A percentile compares a stretch with the other conserved stretches of the same genome.
Evolutionary conservation across 2,113 vertebrate genomes (phyloP).

Genomic region (Picathartes gymnocephalus): DNA sequence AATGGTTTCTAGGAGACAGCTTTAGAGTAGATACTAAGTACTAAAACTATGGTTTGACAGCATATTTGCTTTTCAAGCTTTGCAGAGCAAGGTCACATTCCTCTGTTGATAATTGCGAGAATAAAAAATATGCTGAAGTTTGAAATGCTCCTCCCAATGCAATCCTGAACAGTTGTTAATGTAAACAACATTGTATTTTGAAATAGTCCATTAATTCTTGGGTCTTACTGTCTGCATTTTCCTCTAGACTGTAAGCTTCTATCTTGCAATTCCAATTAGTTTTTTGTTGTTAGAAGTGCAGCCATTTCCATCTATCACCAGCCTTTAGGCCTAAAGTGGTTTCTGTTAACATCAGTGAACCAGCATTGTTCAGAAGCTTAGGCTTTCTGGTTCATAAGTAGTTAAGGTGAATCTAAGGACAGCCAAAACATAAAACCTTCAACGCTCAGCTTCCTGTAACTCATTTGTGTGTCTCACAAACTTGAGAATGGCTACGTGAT

Average conservation of each 20-base stretch:
- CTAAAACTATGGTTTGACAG: background rate
- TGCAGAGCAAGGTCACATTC: background rate
- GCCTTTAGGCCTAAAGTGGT: background rate
- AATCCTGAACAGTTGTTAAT: background rate
- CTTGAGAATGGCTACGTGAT: background rate
- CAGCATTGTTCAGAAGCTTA: background rate
- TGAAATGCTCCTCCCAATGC: background rate
- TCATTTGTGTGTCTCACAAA: background rate
- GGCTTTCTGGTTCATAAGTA: background rate
- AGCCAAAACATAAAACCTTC: background rate
- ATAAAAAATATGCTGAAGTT: background rate
- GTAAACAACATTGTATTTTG: background rate
- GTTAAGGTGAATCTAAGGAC: background rate
- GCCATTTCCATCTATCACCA: background rate
- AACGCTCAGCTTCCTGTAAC: background rate
- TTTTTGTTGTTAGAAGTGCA: background rate
- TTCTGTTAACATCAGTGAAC: background rate
- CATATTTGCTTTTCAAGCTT: background rate
- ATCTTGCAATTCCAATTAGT: background rate
- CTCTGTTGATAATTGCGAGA: background rate
- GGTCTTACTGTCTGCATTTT: background rate
- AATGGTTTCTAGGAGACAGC: background rate
- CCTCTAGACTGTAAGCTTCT: background rate
- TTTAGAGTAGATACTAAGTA: background rate
- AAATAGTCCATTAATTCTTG: background rate